phyloP scores from a whole-genome alignment of 2,113 vertebrate species.

The Mungos mungo region DNA sequence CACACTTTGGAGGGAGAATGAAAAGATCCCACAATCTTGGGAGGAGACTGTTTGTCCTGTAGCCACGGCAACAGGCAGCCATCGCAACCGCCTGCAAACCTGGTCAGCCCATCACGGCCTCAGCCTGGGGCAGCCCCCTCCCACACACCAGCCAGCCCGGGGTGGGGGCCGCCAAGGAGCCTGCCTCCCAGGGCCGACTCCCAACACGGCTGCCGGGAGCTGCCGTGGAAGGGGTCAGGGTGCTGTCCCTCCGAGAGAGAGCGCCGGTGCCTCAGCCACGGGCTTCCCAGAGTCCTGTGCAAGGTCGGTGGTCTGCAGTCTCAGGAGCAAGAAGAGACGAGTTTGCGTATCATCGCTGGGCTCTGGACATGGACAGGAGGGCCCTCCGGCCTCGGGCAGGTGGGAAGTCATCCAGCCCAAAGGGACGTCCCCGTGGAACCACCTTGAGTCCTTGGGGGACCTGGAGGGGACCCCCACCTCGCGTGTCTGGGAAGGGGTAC shows the following conservation, averaged over 20 bases:
- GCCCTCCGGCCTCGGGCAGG: neutral
- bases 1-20: neutral
- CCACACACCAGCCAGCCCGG: too few species aligned
- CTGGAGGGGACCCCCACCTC: neutral
- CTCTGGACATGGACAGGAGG: accelerated
- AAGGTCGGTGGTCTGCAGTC: neutral
- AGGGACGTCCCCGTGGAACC: neutral
- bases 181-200: too few species aligned
- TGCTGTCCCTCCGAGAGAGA: accelerated
- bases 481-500: too few species aligned
- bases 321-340: neutral
- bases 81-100: too few species aligned
- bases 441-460: neutral
- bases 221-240: neutral
- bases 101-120: neutral
- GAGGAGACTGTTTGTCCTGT: neutral
- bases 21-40: neutral
- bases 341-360: too few species aligned
- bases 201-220: too few species aligned
- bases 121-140: neutral
- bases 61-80: neutral
- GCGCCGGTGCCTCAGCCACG: accelerated
- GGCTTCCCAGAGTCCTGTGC: accelerated
- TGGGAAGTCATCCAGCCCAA: too few species aligned
- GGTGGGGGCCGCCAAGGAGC: neutral